phyloP scores from a whole-genome alignment of 2,888 invertebrate species.

The Mythimna vitellina region DNA sequence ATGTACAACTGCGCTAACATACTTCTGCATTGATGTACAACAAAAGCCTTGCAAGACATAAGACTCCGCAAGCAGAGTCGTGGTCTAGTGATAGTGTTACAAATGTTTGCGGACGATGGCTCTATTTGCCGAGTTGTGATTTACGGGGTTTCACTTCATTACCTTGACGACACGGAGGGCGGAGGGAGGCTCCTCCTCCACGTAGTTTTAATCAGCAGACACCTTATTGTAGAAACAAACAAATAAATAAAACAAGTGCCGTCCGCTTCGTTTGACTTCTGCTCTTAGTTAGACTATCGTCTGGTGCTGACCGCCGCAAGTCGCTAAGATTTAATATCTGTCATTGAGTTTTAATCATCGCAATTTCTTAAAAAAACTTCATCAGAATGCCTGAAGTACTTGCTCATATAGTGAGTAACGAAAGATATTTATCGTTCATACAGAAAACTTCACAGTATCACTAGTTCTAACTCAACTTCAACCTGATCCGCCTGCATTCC shows the following conservation, averaged over 20 bases:
- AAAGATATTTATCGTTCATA: background rate
- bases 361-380: background rate
- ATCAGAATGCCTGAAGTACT: background rate
- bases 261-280: too few species aligned
- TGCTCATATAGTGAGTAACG: too few species aligned
- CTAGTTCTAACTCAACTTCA: background rate
- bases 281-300: too few species aligned
- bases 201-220: background rate
- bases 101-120: conserved; percentile 9
- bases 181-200: background rate
- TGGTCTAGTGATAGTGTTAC: background rate
- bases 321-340: background rate
- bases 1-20: too few species aligned
- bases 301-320: too few species aligned
- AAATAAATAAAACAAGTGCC: background rate
- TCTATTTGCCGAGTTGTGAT: conserved; percentile 28
- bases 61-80: background rate
- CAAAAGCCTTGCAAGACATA: background rate
- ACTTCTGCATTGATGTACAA: too few species aligned
- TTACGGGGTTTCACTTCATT: conserved; percentile 57
- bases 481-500: conserved; percentile 6
- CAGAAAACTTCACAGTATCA: background rate
- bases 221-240: background rate
- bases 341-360: too few species aligned
- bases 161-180: conserved; percentile 8